Percentiles rank a stretch among this genome's conserved stretches.
Conservation (phyloP, 2,113 vertebrate genomes). For the Poecile atricapillus region DNA sequence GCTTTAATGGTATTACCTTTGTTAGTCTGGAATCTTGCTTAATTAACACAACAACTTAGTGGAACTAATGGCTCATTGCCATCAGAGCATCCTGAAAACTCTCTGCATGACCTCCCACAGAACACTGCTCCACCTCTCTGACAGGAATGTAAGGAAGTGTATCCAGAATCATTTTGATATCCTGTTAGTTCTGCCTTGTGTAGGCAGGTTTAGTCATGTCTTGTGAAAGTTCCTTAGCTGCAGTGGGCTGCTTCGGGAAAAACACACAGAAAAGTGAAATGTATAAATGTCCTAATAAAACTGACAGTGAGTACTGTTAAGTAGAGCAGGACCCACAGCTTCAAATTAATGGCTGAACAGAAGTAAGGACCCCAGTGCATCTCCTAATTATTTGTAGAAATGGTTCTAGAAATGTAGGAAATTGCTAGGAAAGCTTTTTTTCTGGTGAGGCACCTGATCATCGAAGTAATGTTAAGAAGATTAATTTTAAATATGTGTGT, state of each 20-base stretch:
- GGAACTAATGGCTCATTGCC: not conserved
- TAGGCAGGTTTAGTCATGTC: not conserved
- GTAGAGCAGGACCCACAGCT: not conserved
- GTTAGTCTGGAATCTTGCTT: not conserved
- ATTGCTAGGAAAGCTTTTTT: not conserved
- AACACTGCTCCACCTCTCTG: not conserved
- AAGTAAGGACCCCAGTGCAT: not conserved
- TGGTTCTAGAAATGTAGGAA: not conserved
- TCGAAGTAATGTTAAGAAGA: not conserved
- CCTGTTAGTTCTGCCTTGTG: not conserved
- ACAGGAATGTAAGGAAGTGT: not conserved
- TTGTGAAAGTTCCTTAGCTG: not conserved
- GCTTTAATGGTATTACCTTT: not conserved
- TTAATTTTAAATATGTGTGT: not conserved
- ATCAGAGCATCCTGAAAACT: not conserved
- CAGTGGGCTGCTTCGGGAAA: not conserved
- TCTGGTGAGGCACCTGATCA: not conserved
- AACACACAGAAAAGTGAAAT: not conserved
- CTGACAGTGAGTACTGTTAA: not conserved
- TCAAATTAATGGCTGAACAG: not conserved
- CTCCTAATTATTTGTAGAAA: not conserved
- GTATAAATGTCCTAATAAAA: not conserved
- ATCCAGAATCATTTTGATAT: not conserved
- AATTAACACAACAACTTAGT: not conserved
- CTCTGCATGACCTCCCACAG: rapidly evolving